Evolutionary conservation across 1,140 invertebrate species (phyloP).

Genomic region (Brachionus asplanchnoidis): DNA sequence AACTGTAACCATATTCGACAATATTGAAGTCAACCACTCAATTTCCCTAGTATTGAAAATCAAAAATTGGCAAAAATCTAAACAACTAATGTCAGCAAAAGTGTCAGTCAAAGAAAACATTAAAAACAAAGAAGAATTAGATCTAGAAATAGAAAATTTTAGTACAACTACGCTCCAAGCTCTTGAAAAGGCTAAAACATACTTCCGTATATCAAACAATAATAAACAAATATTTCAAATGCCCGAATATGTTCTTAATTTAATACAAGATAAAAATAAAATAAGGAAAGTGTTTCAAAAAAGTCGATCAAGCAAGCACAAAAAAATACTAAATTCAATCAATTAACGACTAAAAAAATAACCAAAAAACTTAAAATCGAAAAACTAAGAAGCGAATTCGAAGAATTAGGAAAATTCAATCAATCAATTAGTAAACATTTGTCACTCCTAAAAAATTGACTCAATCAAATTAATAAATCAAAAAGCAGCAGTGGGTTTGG

Average conservation of each 20-base stretch:
- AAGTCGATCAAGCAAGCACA: too few relatives aligned
- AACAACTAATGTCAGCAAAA: not conserved
- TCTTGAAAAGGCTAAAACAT: not conserved
- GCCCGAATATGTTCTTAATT: not conserved
- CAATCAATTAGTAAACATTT: too few relatives aligned
- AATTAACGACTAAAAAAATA: too few relatives aligned
- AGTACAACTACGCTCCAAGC: not conserved
- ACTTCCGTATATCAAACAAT: not conserved
- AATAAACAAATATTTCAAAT: not conserved
- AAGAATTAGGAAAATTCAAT: too few relatives aligned
- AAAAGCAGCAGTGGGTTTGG: too few relatives aligned
- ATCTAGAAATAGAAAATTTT: not conserved
- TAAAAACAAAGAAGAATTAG: not conserved
- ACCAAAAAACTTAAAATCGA: too few relatives aligned
- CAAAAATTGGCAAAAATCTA: not conserved
- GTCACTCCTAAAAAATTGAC: too few relatives aligned
- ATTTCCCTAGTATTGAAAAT: not conserved
- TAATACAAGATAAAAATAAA: not conserved
- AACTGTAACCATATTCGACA: too few relatives aligned
- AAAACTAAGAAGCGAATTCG: too few relatives aligned
- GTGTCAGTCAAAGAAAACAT: not conserved
- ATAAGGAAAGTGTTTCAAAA: not conserved
- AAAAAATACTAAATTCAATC: too few relatives aligned
- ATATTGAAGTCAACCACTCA: too few relatives aligned
- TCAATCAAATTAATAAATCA: too few relatives aligned